Conservation (phyloP, 1,140 invertebrate genomes). For the Drosophila bocqueti region DNA sequence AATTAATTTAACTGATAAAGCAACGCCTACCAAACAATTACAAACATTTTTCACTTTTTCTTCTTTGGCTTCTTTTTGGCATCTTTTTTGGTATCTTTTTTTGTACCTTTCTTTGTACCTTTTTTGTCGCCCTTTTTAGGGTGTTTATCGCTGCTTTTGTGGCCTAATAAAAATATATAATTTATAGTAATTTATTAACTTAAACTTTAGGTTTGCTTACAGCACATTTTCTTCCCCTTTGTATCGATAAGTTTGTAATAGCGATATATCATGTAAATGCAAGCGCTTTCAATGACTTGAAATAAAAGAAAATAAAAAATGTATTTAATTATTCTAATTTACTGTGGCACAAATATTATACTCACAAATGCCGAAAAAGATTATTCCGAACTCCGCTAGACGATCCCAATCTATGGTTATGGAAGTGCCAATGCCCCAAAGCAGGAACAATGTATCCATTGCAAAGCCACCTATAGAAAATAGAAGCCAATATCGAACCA, state of each 20-base stretch:
- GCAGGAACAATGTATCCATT: conserved; percentile 44
- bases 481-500: conserved; percentile 56
- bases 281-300: conserved; percentile 50
- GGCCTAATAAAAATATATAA: neutral
- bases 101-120: neutral
- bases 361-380: conserved; percentile 61
- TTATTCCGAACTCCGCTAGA: conserved; percentile 41
- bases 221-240: conserved; percentile 6
- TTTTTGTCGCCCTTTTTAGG: conserved; percentile 17
- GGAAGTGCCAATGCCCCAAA: conserved; percentile 51
- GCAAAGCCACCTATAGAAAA: conserved; percentile 60
- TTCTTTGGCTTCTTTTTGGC: conserved; percentile 25
- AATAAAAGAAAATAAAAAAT: neutral
- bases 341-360: neutral
- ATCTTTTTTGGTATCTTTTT: neutral
- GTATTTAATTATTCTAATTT: neutral
- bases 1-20: neutral
- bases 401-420: conserved; percentile 53
- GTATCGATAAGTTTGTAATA: conserved; percentile 53
- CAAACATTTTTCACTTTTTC: conserved; percentile 12
- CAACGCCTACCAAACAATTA: conserved; percentile 11
- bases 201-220: neutral
- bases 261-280: conserved; percentile 50
- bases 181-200: neutral
- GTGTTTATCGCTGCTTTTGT: neutral